Percentiles rank a stretch among this genome's conserved stretches.
These are phyloP conservation scores for Mythimna impura DNA, from an alignment of 2,888 invertebrate species.

Conservation along the genomic window DNA sequence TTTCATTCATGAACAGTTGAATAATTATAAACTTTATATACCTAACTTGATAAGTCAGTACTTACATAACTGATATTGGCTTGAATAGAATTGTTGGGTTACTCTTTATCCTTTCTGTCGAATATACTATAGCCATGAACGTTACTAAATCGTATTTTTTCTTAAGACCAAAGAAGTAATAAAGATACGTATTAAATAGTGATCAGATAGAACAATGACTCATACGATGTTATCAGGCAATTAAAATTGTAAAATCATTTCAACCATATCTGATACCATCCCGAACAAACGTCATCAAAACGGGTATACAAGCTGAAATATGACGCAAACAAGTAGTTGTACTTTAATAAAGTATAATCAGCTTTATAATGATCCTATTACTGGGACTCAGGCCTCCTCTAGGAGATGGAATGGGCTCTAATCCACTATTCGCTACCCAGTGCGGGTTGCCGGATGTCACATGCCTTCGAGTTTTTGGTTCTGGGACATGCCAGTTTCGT, in stretches of 20 bases:
- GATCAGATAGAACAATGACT: background rate
- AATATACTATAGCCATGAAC: background rate
- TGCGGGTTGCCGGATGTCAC: no score
- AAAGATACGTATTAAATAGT: background rate
- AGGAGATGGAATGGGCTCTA: no score
- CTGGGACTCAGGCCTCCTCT: no score
- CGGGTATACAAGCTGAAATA: conserved; percentile 14
- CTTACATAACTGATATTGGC: conserved; percentile 12
- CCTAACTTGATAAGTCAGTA: conserved; percentile 37
- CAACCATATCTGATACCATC: conserved; percentile 2
- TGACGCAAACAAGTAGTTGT: conserved; percentile 15
- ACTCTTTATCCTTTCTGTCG: background rate
- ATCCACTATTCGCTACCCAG: no score
- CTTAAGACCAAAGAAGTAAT: background rate
- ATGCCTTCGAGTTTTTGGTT: no score
- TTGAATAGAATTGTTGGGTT: background rate
- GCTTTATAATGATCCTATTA: no score
- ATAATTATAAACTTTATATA: conserved; percentile 60
- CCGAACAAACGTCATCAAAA: conserved; percentile 13
- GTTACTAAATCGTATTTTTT: background rate
- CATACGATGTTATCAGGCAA: background rate
- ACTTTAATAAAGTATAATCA: background rate
- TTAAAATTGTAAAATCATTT: conserved; percentile 6
- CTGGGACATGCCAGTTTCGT: no score
- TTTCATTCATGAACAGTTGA: conserved; percentile 66